Conservation (phyloP, 2,113 vertebrate species). For the Rhea pennata region DNA sequence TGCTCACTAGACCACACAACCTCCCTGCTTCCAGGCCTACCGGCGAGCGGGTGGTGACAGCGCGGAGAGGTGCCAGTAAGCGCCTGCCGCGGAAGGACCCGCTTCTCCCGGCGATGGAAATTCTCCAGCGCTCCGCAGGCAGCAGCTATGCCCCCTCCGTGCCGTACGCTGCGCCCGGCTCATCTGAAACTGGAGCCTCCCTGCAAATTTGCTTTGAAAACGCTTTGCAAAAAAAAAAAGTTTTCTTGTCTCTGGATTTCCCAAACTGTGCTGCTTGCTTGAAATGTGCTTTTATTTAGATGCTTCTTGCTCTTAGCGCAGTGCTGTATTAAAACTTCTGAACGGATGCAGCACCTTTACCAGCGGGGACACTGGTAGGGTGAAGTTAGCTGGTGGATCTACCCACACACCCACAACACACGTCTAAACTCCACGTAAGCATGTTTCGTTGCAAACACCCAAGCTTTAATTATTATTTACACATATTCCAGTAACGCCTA, state of each 20-base stretch:
- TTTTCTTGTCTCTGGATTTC: not conserved
- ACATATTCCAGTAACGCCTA: not conserved
- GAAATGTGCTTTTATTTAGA: conserved; percentile 4
- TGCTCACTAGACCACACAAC: not conserved
- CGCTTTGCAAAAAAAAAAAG: not conserved
- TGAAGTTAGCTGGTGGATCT: not conserved
- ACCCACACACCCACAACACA: not conserved
- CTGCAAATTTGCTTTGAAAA: conserved; percentile 1
- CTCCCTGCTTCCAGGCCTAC: not conserved
- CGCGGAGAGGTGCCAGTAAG: not conserved
- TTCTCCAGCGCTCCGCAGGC: not conserved
- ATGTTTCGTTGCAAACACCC: not conserved
- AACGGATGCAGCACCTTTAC: not conserved
- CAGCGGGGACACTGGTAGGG: not conserved
- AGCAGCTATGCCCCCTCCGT: not conserved
- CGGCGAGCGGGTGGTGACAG: conserved; percentile 9
- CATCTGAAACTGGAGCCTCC: not conserved
- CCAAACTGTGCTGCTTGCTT: not conserved
- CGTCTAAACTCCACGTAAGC: not conserved
- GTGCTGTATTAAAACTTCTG: not conserved
- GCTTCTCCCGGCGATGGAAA: not conserved
- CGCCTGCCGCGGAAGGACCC: not conserved
- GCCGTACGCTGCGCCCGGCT: not conserved
- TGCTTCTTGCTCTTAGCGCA: conserved; percentile 30
- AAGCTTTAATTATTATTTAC: conserved; percentile 57